Base-by-base conservation (phyloP, 2,797 vertebrate species). In the Poecilia picta region DNA sequence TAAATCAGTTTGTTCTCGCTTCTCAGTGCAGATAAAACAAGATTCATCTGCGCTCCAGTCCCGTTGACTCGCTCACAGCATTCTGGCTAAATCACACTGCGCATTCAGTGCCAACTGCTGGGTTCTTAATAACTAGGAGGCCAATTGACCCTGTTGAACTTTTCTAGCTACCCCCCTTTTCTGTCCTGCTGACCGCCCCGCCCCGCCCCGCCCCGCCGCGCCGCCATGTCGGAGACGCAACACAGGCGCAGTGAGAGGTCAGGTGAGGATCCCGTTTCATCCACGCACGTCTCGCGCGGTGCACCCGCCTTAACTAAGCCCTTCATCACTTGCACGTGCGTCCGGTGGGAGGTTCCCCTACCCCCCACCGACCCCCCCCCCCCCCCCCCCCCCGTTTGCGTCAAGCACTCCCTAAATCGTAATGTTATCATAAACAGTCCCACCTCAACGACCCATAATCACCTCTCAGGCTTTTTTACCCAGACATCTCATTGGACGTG, bases 401-500 rank as follows among this genome's bases (percentile, higher is more conserved):
- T 94, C 94, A 94, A 95, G 94, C 93, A 93, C 92, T 76, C 88
- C 93, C 89, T 87, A 82, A 90, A 93, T 89, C 89, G 88, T 91
- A 84, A 91, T 83, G 90, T 91, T 93, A 92, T 93, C 81, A 94
- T 91, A 93, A 93, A 93, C 90, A 93, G 89, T 89, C 86, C 77
- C 70, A 82, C 84, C 89, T 82, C 64, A n/a, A 77, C 85, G 90
- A 90, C 86, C 43, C 85, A 85, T 93, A 92, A 94, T 94, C 93
- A 86, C 86, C 90, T 95, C 94, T 95, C 94, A 83, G 74, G 94
- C 81, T 93, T 39, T 66, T 43, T 92, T 86, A 83, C 74, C 83
- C 83, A 89, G 86, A 81, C 92, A 92, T 90, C 93, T 94, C 94
- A 98, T 98, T 99, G 97, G 97, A 95, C 95, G 93, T 87, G 87